phyloP scores from a whole-genome alignment of 2,113 vertebrate species.

The Rallus limicola region DNA sequence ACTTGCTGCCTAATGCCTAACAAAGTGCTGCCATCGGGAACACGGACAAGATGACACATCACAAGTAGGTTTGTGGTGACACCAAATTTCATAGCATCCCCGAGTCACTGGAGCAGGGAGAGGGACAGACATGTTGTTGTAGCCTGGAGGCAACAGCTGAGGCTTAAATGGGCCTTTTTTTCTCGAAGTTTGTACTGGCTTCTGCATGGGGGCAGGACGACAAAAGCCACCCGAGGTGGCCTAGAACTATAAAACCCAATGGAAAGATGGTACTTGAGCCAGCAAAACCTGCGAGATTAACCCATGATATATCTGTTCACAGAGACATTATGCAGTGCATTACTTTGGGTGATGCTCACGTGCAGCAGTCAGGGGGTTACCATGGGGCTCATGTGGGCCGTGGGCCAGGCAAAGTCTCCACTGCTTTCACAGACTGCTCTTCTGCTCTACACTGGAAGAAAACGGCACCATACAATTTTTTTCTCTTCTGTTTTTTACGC shows the following conservation, averaged over 20 bases:
- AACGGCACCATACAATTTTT: not conserved
- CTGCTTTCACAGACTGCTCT: not conserved
- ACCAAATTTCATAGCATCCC: not conserved
- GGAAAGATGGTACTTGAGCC: not conserved
- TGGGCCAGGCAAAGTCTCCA: not conserved
- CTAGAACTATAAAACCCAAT: not conserved
- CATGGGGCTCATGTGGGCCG: not conserved
- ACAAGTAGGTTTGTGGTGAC: not conserved
- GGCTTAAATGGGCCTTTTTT: not conserved
- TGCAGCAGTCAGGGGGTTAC: not conserved
- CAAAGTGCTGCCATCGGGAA: not conserved
- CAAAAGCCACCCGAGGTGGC: not conserved
- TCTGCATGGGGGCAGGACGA: not conserved
- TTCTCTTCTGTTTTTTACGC: not conserved
- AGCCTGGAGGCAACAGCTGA: not conserved
- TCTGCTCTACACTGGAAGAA: not conserved
- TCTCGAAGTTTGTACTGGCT: not conserved
- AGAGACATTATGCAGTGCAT: rapidly evolving
- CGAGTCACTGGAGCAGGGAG: not conserved
- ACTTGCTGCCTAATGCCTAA: not conserved
- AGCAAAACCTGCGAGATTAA: not conserved
- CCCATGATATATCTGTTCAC: not conserved
- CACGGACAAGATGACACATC: not conserved
- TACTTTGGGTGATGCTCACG: not conserved
- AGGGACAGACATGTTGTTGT: not conserved